phyloP scores from a whole-genome alignment of 30 jellyfish, hydroid and myxozoan species.

The Cassiopea xamachana region DNA sequence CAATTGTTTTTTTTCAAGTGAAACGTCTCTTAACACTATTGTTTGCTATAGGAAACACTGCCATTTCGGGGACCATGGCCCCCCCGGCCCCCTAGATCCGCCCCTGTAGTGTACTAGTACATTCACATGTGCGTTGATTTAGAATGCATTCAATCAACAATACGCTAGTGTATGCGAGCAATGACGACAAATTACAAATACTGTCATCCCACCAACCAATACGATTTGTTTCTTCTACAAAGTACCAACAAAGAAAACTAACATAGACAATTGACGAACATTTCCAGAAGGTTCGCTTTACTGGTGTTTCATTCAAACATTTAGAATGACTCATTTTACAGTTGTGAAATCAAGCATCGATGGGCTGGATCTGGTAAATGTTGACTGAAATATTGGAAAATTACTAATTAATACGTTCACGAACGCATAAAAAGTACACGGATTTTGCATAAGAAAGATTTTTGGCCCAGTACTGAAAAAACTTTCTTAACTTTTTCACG shows the following conservation, averaged over 20 bases:
- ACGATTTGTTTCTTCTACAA: background rate
- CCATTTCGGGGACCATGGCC: too few relatives aligned
- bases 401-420: too few relatives aligned
- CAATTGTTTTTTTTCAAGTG: too few relatives aligned
- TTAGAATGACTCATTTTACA: background rate
- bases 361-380: too few relatives aligned
- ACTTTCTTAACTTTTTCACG: too few relatives aligned
- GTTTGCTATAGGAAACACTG: too few relatives aligned
- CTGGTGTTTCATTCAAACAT: slow-evolving; percentile 4
- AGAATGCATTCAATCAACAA: background rate
- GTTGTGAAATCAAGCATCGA: background rate
- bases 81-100: background rate
- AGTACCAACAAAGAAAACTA: slow-evolving; percentile 14
- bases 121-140: background rate
- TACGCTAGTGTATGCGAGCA: background rate
- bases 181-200: background rate
- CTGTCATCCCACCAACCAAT: background rate
- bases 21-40: too few relatives aligned
- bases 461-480: too few relatives aligned
- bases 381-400: too few relatives aligned
- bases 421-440: too few relatives aligned
- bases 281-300: background rate
- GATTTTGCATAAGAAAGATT: too few relatives aligned
- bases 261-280: slow-evolving; percentile 3
- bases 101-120: background rate